Conservation (phyloP, 2,797 vertebrate genomes). For the Tamandua tetradactyla region DNA sequence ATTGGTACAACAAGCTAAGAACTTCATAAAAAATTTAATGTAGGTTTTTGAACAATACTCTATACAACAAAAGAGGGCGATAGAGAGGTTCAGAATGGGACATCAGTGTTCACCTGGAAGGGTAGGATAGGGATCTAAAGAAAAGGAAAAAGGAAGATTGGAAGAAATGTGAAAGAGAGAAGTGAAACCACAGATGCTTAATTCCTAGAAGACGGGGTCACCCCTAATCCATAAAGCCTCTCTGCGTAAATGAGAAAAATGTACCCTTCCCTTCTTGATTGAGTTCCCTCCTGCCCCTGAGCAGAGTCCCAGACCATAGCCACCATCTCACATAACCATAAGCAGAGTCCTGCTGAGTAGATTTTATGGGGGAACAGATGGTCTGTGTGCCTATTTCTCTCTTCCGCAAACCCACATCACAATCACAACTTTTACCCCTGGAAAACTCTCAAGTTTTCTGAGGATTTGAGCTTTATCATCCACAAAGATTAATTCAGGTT, state of each 20-base stretch:
- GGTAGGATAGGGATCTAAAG: conserved; percentile 26
- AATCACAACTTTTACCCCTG: neutral
- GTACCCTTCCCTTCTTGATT: neutral
- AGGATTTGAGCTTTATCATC: neutral
- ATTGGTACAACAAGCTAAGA: conserved; percentile 83
- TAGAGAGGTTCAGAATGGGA: neutral
- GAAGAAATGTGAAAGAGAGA: neutral
- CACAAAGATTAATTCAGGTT: neutral
- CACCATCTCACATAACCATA: neutral
- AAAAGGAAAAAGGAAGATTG: neutral
- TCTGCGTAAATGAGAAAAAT: neutral
- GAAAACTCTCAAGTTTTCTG: neutral
- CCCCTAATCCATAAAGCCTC: neutral
- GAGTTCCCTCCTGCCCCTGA: neutral
- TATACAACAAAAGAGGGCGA: neutral
- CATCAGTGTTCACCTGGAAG: neutral
- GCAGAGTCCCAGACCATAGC: neutral
- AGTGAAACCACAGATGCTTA: neutral
- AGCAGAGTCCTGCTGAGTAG: neutral
- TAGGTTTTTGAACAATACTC: conserved; percentile 66
- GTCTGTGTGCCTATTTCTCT: neutral
- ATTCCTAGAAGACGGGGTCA: neutral
- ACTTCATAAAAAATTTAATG: conserved; percentile 84
- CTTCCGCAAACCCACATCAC: neutral
- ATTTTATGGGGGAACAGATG: neutral